Evolutionary conservation across 2,113 vertebrate genomes (phyloP).

Genomic region (Callipepla squamata): DNA sequence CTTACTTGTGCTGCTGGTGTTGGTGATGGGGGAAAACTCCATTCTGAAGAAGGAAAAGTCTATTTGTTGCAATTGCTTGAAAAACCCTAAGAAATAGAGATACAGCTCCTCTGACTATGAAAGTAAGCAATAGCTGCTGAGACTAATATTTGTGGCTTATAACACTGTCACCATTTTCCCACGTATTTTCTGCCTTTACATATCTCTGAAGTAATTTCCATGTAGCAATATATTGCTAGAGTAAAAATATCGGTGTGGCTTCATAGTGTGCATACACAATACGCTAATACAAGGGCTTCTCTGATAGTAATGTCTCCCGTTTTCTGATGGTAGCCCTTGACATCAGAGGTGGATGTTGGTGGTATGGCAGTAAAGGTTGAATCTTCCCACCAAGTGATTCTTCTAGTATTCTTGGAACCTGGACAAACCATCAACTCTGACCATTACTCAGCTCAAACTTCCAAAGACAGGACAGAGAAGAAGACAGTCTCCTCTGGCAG

Average conservation of each 20-base stretch:
- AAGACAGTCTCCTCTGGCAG: too few relatives aligned
- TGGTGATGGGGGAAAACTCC: background rate
- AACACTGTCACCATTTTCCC: background rate
- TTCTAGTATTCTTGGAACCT: too few relatives aligned
- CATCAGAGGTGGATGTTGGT: too few relatives aligned
- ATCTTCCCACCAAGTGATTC: too few relatives aligned
- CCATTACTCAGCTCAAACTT: too few relatives aligned
- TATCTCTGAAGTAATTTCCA: background rate
- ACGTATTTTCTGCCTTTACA: background rate
- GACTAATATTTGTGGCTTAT: background rate
- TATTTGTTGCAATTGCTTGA: background rate
- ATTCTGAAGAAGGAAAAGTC: background rate
- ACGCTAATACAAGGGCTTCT: background rate
- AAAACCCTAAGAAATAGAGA: background rate
- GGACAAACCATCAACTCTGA: too few relatives aligned
- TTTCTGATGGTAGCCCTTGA: background rate
- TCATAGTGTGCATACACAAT: accelerated
- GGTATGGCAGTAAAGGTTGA: too few relatives aligned
- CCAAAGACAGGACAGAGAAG: too few relatives aligned
- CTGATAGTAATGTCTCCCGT: background rate
- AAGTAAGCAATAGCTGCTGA: background rate
- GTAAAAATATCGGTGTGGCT: background rate
- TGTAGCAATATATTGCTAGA: background rate
- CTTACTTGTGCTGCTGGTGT: background rate
- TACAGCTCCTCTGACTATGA: background rate